phyloP scores from a whole-genome alignment of 2,797 vertebrate species.

The Rhincodon typus region DNA sequence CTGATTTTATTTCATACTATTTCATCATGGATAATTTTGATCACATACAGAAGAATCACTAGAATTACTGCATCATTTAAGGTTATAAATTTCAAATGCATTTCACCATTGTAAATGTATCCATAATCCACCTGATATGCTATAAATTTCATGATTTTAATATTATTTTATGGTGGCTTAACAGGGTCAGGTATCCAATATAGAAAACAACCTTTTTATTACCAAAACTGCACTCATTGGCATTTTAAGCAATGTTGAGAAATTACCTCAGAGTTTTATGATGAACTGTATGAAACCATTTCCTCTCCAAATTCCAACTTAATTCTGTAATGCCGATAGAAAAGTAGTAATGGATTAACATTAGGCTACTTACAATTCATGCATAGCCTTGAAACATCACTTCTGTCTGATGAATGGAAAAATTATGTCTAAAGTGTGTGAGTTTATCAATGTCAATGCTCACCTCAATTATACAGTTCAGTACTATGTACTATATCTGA shows the following conservation, averaged over 20 bases:
- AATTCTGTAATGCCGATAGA: not conserved
- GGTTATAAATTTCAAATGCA: not conserved
- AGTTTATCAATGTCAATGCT: not conserved
- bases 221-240: not conserved
- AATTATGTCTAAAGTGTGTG: not conserved
- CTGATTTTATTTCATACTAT: not conserved
- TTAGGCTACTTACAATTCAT: not conserved
- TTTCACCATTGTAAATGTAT: not conserved
- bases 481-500: not conserved
- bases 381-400: not conserved
- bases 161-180: not conserved
- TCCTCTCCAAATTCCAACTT: not conserved
- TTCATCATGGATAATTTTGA: not conserved
- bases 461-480: not conserved
- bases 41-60: not conserved
- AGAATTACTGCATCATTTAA: not conserved
- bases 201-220: not conserved
- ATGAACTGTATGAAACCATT: constrained; percentile 15
- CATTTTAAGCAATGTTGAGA: not conserved
- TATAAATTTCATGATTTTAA: not conserved
- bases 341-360: not conserved
- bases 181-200: not conserved
- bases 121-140: not conserved
- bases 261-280: not conserved
- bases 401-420: not conserved